Percentiles rank a stretch among this genome's conserved stretches.
phyloP scores from a whole-genome alignment of 1,140 invertebrate species.

The Euura saliciscinereae region DNA sequence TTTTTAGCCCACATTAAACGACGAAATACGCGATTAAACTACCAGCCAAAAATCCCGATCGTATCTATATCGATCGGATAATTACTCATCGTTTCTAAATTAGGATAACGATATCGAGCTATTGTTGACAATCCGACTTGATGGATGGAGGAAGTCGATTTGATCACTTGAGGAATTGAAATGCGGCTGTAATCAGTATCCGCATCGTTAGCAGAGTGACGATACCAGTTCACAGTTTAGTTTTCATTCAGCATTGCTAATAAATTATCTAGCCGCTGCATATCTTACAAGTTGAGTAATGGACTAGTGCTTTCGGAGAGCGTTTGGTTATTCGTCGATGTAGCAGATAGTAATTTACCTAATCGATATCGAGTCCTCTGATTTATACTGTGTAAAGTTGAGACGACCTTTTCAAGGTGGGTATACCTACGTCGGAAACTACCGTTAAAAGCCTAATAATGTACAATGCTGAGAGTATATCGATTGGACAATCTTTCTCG shows the following conservation, averaged over 20 bases:
- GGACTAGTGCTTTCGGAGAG: not conserved
- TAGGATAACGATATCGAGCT: not conserved
- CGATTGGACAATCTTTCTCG: not conserved
- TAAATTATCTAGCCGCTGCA: not conserved
- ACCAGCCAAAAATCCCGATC: no score
- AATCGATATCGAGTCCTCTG: not conserved
- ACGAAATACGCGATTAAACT: no score
- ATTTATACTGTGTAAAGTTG: not conserved
- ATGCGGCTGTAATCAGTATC: not conserved
- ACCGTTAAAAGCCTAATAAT: not conserved
- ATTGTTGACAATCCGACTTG: not conserved
- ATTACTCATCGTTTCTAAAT: not conserved
- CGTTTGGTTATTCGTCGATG: not conserved
- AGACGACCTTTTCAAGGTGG: not conserved
- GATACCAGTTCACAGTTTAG: not conserved
- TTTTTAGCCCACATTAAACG: no score
- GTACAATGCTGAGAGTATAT: not conserved
- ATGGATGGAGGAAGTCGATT: not conserved
- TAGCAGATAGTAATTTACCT: not conserved
- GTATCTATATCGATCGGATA: no score
- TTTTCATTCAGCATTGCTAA: constrained; percentile 7
- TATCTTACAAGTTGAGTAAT: constrained; percentile 1
- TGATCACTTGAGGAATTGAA: not conserved
- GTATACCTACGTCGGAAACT: not conserved
- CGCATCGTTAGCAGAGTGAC: not conserved